phyloP scores from a whole-genome alignment of 1,140 invertebrate genomes.

The Ectropis grisescens region DNA sequence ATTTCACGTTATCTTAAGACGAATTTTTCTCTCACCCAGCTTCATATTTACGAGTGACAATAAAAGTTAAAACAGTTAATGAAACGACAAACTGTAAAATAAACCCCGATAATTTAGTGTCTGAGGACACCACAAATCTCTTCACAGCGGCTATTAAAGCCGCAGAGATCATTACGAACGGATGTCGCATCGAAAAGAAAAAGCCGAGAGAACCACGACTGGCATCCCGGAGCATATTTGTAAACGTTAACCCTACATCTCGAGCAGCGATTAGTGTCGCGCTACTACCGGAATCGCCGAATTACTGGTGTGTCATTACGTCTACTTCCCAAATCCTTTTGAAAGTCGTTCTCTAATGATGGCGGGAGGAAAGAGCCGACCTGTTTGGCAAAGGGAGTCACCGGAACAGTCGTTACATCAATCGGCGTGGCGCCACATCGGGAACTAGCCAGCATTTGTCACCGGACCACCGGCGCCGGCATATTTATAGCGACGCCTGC shows the following conservation, averaged over 20 bases:
- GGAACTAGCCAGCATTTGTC: constrained; percentile 56
- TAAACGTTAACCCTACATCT: constrained; percentile 24
- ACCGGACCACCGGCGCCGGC: constrained; percentile 60
- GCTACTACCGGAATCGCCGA: constrained; percentile 40
- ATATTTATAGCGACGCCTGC: constrained; percentile 61
- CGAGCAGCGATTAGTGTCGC: constrained; percentile 39
- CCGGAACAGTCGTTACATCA: constrained; percentile 29
- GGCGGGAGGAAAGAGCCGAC: too few relatives aligned
- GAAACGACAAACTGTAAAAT: too few relatives aligned
- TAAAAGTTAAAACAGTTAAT: too few relatives aligned
- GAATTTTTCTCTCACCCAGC: too few relatives aligned
- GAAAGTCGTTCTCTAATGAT: too few relatives aligned
- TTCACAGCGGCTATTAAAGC: constrained; percentile 6
- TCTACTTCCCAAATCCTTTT: constrained; percentile 30
- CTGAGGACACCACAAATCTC: too few relatives aligned
- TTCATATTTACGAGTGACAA: too few relatives aligned
- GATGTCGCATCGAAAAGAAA: constrained; percentile 20
- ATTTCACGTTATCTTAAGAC: too few relatives aligned
- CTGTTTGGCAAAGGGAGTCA: too few relatives aligned
- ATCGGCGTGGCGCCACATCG: constrained; percentile 44
- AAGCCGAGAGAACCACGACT: constrained; percentile 17
- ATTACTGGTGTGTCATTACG: constrained; percentile 32
- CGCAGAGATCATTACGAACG: constrained; percentile 9
- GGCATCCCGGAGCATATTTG: constrained; percentile 33
- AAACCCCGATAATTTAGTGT: too few relatives aligned